Evolutionary conservation across 1,140 invertebrate genomes (phyloP).

Genomic region (Acromyrmex heyeri): DNA sequence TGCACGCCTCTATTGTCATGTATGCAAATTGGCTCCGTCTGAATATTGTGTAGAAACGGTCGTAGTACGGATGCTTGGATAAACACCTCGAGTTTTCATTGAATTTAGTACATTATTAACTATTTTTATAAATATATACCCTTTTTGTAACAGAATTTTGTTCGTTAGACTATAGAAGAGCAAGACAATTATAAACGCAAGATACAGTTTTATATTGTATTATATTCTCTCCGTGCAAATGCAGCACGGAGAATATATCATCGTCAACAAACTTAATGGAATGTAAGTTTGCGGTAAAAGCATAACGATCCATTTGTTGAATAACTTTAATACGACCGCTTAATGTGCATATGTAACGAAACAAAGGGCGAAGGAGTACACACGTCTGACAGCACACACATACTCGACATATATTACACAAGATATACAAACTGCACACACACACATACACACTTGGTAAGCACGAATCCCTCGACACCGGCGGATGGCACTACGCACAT

Average conservation of each 20-base stretch:
- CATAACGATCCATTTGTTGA: neutral
- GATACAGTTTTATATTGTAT: neutral
- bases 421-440: neutral
- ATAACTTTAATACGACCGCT: neutral
- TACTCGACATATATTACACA: neutral
- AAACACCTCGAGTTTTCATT: neutral
- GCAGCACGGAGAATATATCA: neutral
- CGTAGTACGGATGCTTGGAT: neutral
- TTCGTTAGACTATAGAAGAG: neutral
- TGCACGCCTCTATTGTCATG: neutral
- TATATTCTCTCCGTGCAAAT: neutral
- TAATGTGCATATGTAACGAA: neutral
- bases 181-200: neutral
- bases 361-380: neutral
- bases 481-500: slow-evolving; percentile 18
- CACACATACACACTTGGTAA: neutral
- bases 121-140: neutral
- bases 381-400: neutral
- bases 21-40: slow-evolving; percentile 42
- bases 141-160: slow-evolving; percentile 15
- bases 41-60: neutral
- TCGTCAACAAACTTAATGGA: neutral
- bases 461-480: slow-evolving; percentile 23
- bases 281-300: slow-evolving; percentile 7
- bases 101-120: slow-evolving; percentile 22